phyloP scores from a whole-genome alignment of 1,140 invertebrate genomes.

The Drosophila subobscura region DNA sequence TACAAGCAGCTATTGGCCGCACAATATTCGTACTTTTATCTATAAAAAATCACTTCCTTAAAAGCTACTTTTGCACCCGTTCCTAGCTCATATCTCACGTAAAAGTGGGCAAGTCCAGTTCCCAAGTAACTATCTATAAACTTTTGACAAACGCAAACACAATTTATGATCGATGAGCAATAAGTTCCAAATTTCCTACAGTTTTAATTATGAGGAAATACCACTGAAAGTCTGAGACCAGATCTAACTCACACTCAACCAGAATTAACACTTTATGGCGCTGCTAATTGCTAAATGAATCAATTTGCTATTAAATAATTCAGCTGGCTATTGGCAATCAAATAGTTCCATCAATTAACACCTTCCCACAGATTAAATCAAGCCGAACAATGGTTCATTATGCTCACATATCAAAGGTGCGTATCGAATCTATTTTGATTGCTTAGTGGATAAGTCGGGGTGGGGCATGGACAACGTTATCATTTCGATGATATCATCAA shows the following conservation, averaged over 20 bases:
- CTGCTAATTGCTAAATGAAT: conserved; percentile 19
- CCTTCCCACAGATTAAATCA: conserved; percentile 8
- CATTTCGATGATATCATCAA: conserved; percentile 58
- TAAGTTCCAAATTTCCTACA: no score
- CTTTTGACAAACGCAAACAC: no score
- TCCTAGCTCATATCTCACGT: no score
- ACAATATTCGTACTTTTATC: no score
- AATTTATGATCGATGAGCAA: no score
- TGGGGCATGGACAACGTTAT: conserved; percentile 23
- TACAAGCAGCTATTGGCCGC: no score
- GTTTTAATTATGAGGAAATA: conserved; percentile 16
- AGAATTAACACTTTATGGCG: conserved; percentile 25
- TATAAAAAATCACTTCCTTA: no score
- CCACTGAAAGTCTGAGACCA: background rate
- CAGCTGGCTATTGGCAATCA: conserved; percentile 9
- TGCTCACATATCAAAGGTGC: conserved; percentile 20
- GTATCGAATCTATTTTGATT: conserved; percentile 11
- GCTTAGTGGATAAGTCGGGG: conserved; percentile 32
- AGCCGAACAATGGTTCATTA: conserved; percentile 8
- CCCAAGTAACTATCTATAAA: no score
- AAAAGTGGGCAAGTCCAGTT: no score
- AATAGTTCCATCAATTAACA: conserved; percentile 25
- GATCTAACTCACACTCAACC: conserved; percentile 23
- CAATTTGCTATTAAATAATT: conserved; percentile 25
- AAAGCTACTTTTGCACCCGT: no score